phyloP scores from a whole-genome alignment of 2,888 invertebrate genomes.

The Coelinius sp. region DNA sequence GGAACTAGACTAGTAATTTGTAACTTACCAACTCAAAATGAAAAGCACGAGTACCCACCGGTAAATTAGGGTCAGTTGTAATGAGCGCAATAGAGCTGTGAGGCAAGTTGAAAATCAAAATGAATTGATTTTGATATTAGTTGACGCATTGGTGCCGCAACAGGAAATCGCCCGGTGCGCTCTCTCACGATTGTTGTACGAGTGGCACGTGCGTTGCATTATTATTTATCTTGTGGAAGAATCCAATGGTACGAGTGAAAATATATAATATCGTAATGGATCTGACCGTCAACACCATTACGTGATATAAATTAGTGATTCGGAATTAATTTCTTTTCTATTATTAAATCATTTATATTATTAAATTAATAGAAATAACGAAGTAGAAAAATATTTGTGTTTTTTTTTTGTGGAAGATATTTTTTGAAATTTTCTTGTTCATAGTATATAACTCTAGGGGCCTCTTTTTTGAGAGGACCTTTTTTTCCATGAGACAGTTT shows the following conservation, averaged over 20 bases:
- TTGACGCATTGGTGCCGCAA: neutral
- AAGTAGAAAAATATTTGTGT: no score
- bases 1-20: neutral
- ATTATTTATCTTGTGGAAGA: neutral
- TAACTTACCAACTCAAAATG: neutral
- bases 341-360: slow-evolving; percentile 2
- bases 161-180: slow-evolving; percentile 2
- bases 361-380: no score
- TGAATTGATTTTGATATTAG: neutral
- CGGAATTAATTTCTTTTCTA: neutral
- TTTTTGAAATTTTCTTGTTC: no score
- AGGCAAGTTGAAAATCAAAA: neutral
- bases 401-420: no score
- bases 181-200: neutral
- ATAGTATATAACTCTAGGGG: no score
- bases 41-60: neutral
- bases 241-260: neutral
- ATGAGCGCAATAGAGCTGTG: neutral
- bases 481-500: no score
- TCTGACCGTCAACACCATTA: slow-evolving; percentile 1
- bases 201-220: neutral
- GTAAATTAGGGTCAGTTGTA: neutral
- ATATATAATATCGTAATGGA: slow-evolving; percentile 6
- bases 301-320: neutral
- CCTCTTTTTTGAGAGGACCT: no score